Base-by-base conservation (phyloP, 2,113 vertebrate genomes). In the Eubucco bourcierii region DNA sequence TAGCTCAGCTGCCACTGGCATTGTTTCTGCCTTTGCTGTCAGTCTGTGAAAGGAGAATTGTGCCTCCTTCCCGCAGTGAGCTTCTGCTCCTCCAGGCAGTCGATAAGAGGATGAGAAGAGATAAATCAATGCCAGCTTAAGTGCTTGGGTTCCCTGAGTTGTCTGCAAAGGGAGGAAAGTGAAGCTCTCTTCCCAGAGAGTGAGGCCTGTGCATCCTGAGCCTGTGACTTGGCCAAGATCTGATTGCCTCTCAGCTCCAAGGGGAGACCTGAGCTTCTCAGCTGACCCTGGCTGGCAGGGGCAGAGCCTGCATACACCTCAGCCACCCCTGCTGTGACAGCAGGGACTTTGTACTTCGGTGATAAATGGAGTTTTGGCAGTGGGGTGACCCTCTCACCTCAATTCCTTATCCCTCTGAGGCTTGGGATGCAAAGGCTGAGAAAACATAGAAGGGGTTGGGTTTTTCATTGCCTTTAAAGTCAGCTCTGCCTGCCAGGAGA, bases 91-190 rank as follows among this genome's bases (percentile, higher is more conserved):
- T 89, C 23, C 47, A 85, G 64, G 65, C 73, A 90, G 88, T 95
- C 90, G 88, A 86, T 93, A 72, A 50, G 80, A 86, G 56, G 52
- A 80, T 34, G 21, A 87, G 84, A 67, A 84, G 68, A 77, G 34
- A 92, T 20, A 93, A 92, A 93, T 95, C 94, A 80, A 92, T 96
- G 82, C 11, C 56, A 89, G 52, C 72, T 92, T 90, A 82, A 84
- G 60, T 78, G 56, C 29, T 91, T 60, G 78, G 65, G 65, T 94
- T 90, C 74, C 56, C 50, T 50, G 61, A 87, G 60, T 80, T 84
- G 75, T 85, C 56, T 90, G 53, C 70, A 66, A 88, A 80, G 76
- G 53, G 91, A 90, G 41, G 39, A 77, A 59, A 85, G 72, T 44
- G 52, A 83, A 77, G 61, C 71, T 83, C 27, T 91, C 52, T 77